These are phyloP conservation scores for Craniophora ligustri DNA, from an alignment of 2,888 invertebrate genomes.

Conservation along the genomic window DNA sequence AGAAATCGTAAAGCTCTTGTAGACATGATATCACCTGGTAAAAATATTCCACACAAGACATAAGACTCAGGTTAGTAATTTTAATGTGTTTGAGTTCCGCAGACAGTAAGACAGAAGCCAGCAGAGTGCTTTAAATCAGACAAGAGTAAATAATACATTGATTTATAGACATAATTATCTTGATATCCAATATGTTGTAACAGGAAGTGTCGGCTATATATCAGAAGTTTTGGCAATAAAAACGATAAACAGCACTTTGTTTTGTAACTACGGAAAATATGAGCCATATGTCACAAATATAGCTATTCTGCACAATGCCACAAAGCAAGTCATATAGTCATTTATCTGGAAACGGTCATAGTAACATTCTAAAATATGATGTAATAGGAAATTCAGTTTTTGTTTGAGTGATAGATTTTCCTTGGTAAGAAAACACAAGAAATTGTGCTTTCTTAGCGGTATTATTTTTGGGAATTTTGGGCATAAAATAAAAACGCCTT, in stretches of 20 bases:
- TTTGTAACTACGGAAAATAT: slow-evolving; percentile 25
- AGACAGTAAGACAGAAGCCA: too few relatives aligned
- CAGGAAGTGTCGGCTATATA: slow-evolving; percentile 21
- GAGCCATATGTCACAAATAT: slow-evolving; percentile 18
- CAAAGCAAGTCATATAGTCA: neutral
- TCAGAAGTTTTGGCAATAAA: slow-evolving; percentile 47
- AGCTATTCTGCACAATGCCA: neutral
- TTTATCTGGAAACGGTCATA: slow-evolving; percentile 4
- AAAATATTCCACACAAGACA: too few relatives aligned
- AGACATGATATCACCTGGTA: too few relatives aligned
- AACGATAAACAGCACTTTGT: slow-evolving; percentile 47
- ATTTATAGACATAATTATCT: slow-evolving; percentile 26
- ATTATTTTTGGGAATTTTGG: too few relatives aligned
- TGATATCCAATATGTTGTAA: slow-evolving; percentile 30
- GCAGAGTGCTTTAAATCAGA: too few relatives aligned
- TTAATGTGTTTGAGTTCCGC: too few relatives aligned
- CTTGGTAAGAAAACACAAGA: neutral
- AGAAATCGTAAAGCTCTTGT: too few relatives aligned
- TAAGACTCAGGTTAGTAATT: too few relatives aligned
- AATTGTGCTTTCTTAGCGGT: too few relatives aligned
- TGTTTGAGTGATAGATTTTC: neutral
- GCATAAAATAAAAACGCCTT: too few relatives aligned
- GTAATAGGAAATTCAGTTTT: slow-evolving; percentile 7
- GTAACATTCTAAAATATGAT: neutral
- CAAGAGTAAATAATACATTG: slow-evolving; percentile 26